Evolutionary conservation across 2,113 vertebrate species (phyloP).

Genomic region (Tauraco erythrolophus): DNA sequence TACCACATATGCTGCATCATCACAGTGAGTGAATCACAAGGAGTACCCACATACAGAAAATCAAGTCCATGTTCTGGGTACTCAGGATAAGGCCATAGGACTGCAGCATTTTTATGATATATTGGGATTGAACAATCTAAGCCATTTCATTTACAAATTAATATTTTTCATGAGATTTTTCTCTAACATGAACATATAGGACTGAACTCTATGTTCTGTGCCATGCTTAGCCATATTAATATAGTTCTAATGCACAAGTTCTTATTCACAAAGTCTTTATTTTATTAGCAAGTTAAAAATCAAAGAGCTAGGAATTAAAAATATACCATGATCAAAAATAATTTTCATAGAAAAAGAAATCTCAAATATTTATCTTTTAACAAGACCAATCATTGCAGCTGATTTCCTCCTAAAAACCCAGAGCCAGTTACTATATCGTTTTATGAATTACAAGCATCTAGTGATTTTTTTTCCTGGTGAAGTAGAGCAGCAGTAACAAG

Average conservation of each 20-base stretch:
- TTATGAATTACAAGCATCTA: slow-evolving; percentile 22
- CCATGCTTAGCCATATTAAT: neutral
- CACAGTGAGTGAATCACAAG: neutral
- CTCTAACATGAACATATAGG: neutral
- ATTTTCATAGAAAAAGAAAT: neutral
- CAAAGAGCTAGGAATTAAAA: neutral
- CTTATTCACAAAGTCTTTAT: neutral
- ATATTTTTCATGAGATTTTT: neutral
- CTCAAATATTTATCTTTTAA: neutral
- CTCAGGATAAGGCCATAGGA: neutral
- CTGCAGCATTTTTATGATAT: neutral
- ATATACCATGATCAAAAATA: neutral
- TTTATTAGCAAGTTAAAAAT: neutral
- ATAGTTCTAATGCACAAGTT: neutral
- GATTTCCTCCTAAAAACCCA: neutral
- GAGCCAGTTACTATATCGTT: neutral
- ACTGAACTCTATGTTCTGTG: neutral
- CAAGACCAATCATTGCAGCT: neutral
- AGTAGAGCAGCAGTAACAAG: slow-evolving; percentile 72
- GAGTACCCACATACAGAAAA: neutral
- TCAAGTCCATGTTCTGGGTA: neutral
- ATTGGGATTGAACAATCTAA: neutral
- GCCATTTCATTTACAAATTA: neutral
- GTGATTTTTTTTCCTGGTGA: slow-evolving; percentile 34
- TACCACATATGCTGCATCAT: neutral